phyloP scores from a whole-genome alignment of 2,888 invertebrate genomes.

The Leptopilina syphax region DNA sequence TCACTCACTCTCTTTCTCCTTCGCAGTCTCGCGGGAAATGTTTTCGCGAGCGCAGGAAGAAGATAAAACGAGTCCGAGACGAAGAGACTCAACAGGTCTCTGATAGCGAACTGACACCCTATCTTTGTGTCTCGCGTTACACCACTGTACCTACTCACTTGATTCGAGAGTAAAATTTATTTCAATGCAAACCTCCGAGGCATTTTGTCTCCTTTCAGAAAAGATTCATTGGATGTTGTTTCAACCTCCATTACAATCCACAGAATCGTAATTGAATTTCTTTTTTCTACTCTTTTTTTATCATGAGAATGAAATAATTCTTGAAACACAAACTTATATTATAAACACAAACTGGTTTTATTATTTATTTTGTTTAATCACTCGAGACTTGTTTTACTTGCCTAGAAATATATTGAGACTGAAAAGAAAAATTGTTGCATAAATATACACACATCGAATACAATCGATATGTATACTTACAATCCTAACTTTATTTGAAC shows the following conservation, averaged over 20 bases:
- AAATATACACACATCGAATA: no score
- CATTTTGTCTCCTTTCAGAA: conserved; percentile 40
- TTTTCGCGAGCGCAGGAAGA: neutral
- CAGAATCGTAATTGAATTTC: conserved; percentile 36
- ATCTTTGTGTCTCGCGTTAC: conserved; percentile 42
- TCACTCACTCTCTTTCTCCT: conserved; percentile 23
- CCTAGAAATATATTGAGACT: no score
- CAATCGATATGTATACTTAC: no score
- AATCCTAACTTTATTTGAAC: no score
- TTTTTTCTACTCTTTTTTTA: neutral
- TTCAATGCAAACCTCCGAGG: conserved; percentile 38
- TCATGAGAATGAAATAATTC: neutral
- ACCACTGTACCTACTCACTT: conserved; percentile 39
- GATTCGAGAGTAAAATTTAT: conserved; percentile 39
- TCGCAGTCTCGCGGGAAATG: conserved; percentile 11
- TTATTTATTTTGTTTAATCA: neutral
- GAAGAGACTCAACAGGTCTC: conserved; percentile 41
- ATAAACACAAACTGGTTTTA: neutral
- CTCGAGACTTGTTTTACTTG: no score
- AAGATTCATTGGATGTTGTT: conserved; percentile 38
- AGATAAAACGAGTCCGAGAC: conserved; percentile 48
- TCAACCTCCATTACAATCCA: conserved; percentile 27
- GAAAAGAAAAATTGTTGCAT: no score
- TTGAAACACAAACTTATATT: neutral
- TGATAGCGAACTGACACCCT: conserved; percentile 39